Evolutionary conservation across 2,888 invertebrate species (phyloP).

Genomic region (Ditula angustiorana): DNA sequence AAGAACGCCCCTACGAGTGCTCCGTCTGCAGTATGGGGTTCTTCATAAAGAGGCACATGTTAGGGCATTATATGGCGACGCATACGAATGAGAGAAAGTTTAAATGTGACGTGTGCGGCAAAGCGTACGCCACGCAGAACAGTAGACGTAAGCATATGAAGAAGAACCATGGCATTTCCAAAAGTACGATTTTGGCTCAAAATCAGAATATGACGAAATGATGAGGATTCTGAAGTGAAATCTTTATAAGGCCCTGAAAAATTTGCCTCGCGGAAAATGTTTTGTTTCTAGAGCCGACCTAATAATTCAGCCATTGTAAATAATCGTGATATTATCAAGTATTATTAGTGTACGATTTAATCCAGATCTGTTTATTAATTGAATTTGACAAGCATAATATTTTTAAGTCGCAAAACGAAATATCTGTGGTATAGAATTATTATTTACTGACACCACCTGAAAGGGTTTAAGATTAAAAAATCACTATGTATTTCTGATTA

Average conservation of each 20-base stretch:
- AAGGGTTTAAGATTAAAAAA: neutral
- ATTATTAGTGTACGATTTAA: slow-evolving; percentile 1
- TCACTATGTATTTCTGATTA: neutral
- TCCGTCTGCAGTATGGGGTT: slow-evolving; percentile 79
- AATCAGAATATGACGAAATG: slow-evolving; percentile 45
- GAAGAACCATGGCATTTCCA: slow-evolving; percentile 71
- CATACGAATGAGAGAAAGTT: slow-evolving; percentile 83
- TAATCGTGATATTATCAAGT: slow-evolving; percentile 1
- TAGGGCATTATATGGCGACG: slow-evolving; percentile 78
- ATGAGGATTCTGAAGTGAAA: slow-evolving; percentile 28
- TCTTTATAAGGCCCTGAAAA: neutral
- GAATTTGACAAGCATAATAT: neutral
- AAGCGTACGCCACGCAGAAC: slow-evolving; percentile 80
- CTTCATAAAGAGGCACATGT: slow-evolving; percentile 76
- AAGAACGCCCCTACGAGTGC: slow-evolving; percentile 76
- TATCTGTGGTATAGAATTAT: neutral
- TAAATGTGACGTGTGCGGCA: slow-evolving; percentile 86
- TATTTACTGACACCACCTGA: neutral
- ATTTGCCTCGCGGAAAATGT: neutral
- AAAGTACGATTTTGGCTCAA: slow-evolving; percentile 45
- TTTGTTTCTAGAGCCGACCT: neutral
- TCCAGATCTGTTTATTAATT: neutral
- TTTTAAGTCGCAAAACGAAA: neutral
- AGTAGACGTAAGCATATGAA: slow-evolving; percentile 77
- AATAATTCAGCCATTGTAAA: neutral